These are phyloP conservation scores for Chelon auratus DNA, from an alignment of 2,797 vertebrate genomes.

Conservation along the genomic window DNA sequence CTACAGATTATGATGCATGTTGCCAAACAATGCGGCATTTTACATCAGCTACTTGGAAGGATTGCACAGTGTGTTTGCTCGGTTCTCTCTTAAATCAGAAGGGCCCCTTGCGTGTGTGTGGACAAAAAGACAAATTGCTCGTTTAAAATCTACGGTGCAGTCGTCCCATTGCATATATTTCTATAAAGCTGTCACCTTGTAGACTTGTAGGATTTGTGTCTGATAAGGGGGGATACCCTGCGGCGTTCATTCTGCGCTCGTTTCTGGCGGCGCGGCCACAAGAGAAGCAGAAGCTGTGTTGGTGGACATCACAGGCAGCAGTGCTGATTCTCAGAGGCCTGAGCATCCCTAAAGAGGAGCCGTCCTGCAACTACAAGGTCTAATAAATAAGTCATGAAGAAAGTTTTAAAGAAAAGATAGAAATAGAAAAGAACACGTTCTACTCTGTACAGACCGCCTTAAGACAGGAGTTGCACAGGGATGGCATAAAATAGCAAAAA, in stretches of 20 bases:
- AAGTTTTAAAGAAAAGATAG: constrained; percentile 62
- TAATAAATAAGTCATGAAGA: constrained; percentile 79
- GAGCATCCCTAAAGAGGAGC: constrained; percentile 50
- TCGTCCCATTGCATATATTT: constrained; percentile 5
- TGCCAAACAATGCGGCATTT: constrained; percentile 75
- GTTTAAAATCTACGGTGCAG: constrained; percentile 19
- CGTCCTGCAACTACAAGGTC: constrained; percentile 44
- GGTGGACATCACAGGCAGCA: constrained; percentile 57
- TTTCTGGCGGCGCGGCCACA: constrained; percentile 43
- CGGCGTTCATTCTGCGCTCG: constrained; percentile 26
- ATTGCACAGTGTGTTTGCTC: constrained; percentile 9
- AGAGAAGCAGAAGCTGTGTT: constrained; percentile 42
- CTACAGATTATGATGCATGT: constrained; percentile 61
- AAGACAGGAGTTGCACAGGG: constrained; percentile 38
- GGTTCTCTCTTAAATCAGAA: constrained; percentile 2
- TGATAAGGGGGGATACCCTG: constrained; percentile 36
- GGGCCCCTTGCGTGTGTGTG: background rate
- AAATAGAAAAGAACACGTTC: constrained; percentile 47
- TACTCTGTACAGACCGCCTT: constrained; percentile 52
- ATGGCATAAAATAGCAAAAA: constrained; percentile 36
- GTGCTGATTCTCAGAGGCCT: constrained; percentile 49
- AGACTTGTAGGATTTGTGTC: constrained; percentile 34
- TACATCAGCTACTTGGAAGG: constrained; percentile 56
- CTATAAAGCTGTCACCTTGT: constrained; percentile 41
- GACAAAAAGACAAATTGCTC: background rate